A percentile compares a stretch with the other conserved stretches of the same genome.
These are phyloP conservation scores for Cromileptes altivelis DNA, from an alignment of 2,113 vertebrate species.

Conservation along the genomic window DNA sequence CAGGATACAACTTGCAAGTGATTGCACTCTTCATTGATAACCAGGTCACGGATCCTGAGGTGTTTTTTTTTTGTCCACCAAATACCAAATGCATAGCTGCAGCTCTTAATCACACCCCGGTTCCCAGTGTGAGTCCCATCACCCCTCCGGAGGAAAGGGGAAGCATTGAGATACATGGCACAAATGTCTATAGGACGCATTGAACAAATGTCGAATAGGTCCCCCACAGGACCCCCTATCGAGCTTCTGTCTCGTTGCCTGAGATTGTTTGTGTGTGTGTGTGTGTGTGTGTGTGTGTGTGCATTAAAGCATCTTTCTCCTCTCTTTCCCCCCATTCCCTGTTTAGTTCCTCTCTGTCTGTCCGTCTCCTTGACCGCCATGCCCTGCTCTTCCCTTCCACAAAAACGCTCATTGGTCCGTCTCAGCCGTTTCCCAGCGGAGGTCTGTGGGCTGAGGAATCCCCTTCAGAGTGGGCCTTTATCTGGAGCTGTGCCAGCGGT, in stretches of 20 bases:
- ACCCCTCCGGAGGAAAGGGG: constrained; percentile 22
- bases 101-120: constrained; percentile 51
- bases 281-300: constrained; percentile 39
- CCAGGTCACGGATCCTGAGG: constrained; percentile 11
- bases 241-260: constrained; percentile 61
- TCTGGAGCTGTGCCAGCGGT: constrained; percentile 65
- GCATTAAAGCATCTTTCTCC: constrained; percentile 17
- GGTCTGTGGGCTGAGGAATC: constrained; percentile 60
- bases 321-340: neutral
- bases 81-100: constrained; percentile 40
- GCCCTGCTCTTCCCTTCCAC: constrained; percentile 41
- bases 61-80: constrained; percentile 1
- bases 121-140: constrained; percentile 38
- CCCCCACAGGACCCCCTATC: constrained; percentile 57
- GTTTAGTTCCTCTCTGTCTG: constrained; percentile 61
- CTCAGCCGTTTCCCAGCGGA: constrained; percentile 62
- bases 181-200: constrained; percentile 59
- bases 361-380: constrained; percentile 54
- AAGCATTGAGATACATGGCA: constrained; percentile 36
- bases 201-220: constrained; percentile 58
- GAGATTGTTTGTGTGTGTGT: constrained; percentile 34
- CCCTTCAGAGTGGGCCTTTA: constrained; percentile 62
- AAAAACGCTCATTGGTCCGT: constrained; percentile 60
- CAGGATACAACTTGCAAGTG: neutral
- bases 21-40: constrained; percentile 15